Evolutionary conservation across 2,113 vertebrate species (phyloP), one percentile per base, ranked within the genome.

Genomic region (Corvus hawaiiensis): DNA sequence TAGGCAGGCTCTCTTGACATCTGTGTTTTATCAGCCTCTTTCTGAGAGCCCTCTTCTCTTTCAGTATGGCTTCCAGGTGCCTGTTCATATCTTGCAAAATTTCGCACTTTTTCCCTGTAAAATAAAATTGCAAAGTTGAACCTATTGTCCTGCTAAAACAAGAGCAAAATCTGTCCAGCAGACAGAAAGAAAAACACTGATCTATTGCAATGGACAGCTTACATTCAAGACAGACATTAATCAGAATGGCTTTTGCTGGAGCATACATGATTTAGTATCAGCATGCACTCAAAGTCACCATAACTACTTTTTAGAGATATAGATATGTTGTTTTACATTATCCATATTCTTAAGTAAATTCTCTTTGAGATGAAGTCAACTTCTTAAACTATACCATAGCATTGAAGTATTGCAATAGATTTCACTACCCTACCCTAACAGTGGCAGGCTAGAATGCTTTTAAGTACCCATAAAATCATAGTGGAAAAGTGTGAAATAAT

Each of bases 21-120:
- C 97, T 91, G 28, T 98, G 98, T 73, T 97, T 98, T 94, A 98
- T 91, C 85, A 99, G 95, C 78, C 98, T 98, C 96, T 98, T 98
- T 43, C 98, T 97, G 69, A 99, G 98, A 61, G 88, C 43, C 10
- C 79, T 97, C 97, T 99, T 98, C 55, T 99, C 98, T 87, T 98
- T 98, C 76, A 99, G 92, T 23, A 99, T 59, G 0, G 98, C 95
- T 97, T 99, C 98, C 95, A 99, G 97, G 92, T 99, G 99, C 35
- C 54, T 96, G 43, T 98, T 98, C 94, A 99, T 98, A 88, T 83
- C 95, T 98, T 99, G 98, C 62, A 99, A 76, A 71, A 75, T 78
- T 16, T 98, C 84, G 8, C 97, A 98, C 92, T 98, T 98, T 71
- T 97, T 63, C 90, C 91, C 99, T 99, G 64, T 22, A 94, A 59